Conservation (phyloP, 2,888 invertebrate species). For the Alloscopus bannaensis region DNA sequence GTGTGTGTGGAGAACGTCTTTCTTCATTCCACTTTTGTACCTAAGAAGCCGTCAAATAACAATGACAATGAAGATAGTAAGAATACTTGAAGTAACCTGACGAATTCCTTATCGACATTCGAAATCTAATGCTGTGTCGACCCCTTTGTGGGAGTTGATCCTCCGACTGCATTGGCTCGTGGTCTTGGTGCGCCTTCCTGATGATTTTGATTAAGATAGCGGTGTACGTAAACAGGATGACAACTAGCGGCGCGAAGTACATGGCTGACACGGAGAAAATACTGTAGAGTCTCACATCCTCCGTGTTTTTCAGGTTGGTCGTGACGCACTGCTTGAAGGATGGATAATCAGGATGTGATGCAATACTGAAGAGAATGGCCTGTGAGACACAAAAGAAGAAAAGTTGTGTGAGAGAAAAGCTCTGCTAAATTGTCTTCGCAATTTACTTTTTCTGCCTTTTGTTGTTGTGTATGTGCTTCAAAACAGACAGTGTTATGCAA, state of each 20-base stretch:
- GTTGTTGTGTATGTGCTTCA: too few species aligned
- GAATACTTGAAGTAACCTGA: constrained; percentile 7
- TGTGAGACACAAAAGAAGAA: constrained; percentile 76
- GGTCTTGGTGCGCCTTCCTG: constrained; percentile 78
- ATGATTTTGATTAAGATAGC: constrained; percentile 85
- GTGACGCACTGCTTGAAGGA: constrained; percentile 86
- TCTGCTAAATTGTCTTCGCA: too few species aligned
- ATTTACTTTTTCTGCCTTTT: too few species aligned
- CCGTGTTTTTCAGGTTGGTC: constrained; percentile 82
- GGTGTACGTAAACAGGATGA: constrained; percentile 84
- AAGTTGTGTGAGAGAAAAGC: too few species aligned
- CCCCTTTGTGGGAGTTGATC: constrained; percentile 76
- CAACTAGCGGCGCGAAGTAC: constrained; percentile 84
- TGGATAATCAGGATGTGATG: constrained; percentile 80
- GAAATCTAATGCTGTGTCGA: constrained; percentile 34
- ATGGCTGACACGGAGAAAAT: constrained; percentile 83
- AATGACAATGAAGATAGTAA: not conserved
- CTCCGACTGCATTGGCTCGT: constrained; percentile 73
- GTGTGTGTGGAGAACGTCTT: too few species aligned
- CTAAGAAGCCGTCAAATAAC: too few species aligned
- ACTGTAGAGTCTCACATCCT: constrained; percentile 83
- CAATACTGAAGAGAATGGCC: constrained; percentile 85
- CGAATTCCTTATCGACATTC: constrained; percentile 30
- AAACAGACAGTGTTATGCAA: too few species aligned
- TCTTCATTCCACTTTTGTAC: too few species aligned